These are phyloP conservation scores for Sycobia sp. DNA, from an alignment of 1,140 invertebrate species.

Conservation along the genomic window DNA sequence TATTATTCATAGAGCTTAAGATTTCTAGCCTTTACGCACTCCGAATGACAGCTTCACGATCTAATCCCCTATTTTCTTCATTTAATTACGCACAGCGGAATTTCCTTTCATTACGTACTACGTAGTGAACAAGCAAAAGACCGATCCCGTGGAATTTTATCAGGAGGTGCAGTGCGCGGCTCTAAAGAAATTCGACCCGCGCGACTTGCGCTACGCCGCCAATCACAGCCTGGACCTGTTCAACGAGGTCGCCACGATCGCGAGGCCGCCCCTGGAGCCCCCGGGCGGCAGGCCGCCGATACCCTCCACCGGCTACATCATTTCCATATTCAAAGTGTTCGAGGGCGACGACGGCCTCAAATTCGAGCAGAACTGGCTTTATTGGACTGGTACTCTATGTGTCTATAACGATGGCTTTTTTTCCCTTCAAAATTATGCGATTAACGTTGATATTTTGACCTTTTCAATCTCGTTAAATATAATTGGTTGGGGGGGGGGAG, in stretches of 20 bases:
- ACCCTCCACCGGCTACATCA: conserved; percentile 83
- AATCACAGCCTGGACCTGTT: conserved; percentile 85
- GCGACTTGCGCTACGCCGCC: conserved; percentile 78
- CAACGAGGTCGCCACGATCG: conserved; percentile 88
- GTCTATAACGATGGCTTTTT: background rate
- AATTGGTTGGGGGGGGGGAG: no score
- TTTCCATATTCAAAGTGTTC: conserved; percentile 92
- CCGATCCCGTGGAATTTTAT: conserved; percentile 83
- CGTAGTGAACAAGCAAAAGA: conserved; percentile 83
- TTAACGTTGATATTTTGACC: no score
- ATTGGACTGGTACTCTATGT: conserved; percentile 82
- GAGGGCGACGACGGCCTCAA: conserved; percentile 89
- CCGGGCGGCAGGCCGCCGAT: conserved; percentile 76
- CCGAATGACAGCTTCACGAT: no score
- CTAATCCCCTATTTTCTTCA: no score
- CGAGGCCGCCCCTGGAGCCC: conserved; percentile 80
- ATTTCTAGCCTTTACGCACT: no score
- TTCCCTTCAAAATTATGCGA: no score
- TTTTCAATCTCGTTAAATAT: no score
- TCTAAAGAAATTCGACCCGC: conserved; percentile 81
- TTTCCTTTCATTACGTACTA: conserved; percentile 91
- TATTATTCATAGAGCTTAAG: no score
- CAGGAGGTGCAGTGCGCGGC: conserved; percentile 80
- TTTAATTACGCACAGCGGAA: no score
- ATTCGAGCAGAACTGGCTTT: conserved; percentile 91